phyloP scores from a whole-genome alignment of 2,888 invertebrate species.

The Acrobasis suavella region DNA sequence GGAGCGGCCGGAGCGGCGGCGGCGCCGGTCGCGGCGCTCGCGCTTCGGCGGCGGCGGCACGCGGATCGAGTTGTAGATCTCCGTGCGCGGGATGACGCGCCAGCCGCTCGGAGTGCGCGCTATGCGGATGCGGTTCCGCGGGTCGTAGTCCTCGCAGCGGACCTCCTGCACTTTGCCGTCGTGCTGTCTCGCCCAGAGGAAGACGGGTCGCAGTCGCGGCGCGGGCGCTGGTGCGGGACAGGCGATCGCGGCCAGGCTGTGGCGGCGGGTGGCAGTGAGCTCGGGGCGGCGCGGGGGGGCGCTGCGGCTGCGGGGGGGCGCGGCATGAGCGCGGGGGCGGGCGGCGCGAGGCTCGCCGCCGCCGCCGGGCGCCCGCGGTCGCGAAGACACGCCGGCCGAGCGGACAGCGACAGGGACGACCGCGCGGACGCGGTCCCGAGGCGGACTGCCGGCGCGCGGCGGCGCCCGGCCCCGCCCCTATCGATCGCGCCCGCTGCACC shows the following conservation, averaged over 20 bases:
- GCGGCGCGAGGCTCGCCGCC: slow-evolving; percentile 80
- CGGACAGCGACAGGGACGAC: slow-evolving; percentile 65
- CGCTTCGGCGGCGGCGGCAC: slow-evolving; percentile 51
- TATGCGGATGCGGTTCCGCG: slow-evolving; percentile 91
- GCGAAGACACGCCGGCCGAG: slow-evolving; percentile 76
- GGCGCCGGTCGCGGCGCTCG: slow-evolving; percentile 43
- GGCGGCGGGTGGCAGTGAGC: slow-evolving; percentile 52
- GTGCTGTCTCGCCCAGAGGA: slow-evolving; percentile 91
- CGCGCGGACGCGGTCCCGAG: slow-evolving; percentile 79
- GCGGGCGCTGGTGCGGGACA: slow-evolving; percentile 49
- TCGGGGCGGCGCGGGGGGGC: slow-evolving; percentile 52
- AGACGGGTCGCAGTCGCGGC: slow-evolving; percentile 90
- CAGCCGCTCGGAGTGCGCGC: slow-evolving; percentile 91
- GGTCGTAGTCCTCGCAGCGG: slow-evolving; percentile 93
- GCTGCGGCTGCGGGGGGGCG: slow-evolving; percentile 74
- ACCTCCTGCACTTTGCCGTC: slow-evolving; percentile 92
- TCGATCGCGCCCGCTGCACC: slow-evolving; percentile 68
- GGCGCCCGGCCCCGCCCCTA: slow-evolving; percentile 58
- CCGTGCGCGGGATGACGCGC: slow-evolving; percentile 91
- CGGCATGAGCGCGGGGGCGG: slow-evolving; percentile 80
- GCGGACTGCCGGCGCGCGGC: slow-evolving; percentile 67
- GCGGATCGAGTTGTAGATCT: slow-evolving; percentile 79
- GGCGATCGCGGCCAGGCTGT: slow-evolving; percentile 61
- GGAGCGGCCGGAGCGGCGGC: slow-evolving; percentile 41
- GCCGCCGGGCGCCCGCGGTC: slow-evolving; percentile 74